Evolutionary conservation across 1,140 invertebrate genomes (phyloP), one percentile per base, ranked within the genome.

Genomic region (Eumeta japonica): DNA sequence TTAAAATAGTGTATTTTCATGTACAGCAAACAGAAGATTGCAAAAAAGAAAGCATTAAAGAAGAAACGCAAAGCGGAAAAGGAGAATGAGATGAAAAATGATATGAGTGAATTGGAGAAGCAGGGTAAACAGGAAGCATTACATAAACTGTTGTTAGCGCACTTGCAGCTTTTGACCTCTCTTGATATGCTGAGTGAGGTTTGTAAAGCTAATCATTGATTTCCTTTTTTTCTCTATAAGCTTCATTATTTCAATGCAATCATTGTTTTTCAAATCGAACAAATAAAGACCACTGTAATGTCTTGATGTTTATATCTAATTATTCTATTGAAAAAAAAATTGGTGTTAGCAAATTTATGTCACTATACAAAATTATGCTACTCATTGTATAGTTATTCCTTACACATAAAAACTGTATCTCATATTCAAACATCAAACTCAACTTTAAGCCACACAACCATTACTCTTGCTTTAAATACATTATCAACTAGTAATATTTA

Each of bases 131-230:
- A 65, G 40, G 59, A 67, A 10, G 45, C 59, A 0, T 36, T 74
- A 12, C 57, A 74, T 16, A 41, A 48, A 3, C 34, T 61, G 30
- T 48, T 74, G 1, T 38, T 39, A 5, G 52, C 66, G n/a, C 70
- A 74, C 20, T 28, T 74, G 16, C 54, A 70, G 16, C 39, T 74
- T 5, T 44, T 74, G 0, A 70, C 62, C 42, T 63, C 64, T 5
- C 50, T 68, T 0, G 47, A 61, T 20, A 71, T 73, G 68, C 50
- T 59, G 4, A 34, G 52, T n/a, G 64, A 73, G 61, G 68, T 72
- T 34, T 42, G 32, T 7, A 11, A 19, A 24, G n/a, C n/a, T n/a
- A n/a, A n/a, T 11, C 32, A 10, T 34, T 35, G 34, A 35, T 14
- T 20, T 18, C 20, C 19, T 35, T 24, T 35, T 34, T 19, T 34